phyloP scores from a whole-genome alignment of 1,140 invertebrate species.

The Lepidurus packardi region DNA sequence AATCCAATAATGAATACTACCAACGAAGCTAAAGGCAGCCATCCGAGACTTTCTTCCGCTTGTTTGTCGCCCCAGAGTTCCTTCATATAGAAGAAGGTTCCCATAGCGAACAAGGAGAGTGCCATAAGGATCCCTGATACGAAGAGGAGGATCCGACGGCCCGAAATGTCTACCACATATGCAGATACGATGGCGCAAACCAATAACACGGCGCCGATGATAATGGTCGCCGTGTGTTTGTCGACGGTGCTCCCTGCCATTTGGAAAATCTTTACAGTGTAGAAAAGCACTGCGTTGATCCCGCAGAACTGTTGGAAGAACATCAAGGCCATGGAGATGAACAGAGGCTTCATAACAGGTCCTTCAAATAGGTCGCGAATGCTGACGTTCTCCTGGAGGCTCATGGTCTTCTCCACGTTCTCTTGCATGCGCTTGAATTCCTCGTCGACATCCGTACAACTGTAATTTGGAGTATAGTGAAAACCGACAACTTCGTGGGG shows the following conservation, averaged over 20 bases:
- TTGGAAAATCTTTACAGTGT: conserved; percentile 54
- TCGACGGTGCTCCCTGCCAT: conserved; percentile 55
- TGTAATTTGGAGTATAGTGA: background rate
- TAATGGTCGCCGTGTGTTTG: conserved; percentile 61
- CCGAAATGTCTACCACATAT: conserved; percentile 65
- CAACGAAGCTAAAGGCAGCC: conserved; percentile 42
- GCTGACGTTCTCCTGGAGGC: background rate
- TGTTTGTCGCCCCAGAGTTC: conserved; percentile 23
- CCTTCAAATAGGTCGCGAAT: background rate
- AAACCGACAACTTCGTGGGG: background rate
- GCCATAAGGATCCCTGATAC: conserved; percentile 63
- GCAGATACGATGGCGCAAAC: conserved; percentile 61
- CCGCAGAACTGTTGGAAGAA: conserved; percentile 62
- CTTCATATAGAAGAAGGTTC: conserved; percentile 50
- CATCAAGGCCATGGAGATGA: conserved; percentile 45
- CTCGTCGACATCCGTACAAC: background rate
- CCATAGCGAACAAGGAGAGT: conserved; percentile 48
- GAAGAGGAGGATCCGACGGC: conserved; percentile 64
- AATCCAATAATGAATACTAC: conserved; percentile 45
- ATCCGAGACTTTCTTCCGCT: conserved; percentile 35
- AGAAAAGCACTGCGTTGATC: conserved; percentile 42
- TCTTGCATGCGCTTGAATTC: conserved; percentile 14
- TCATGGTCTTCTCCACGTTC: background rate
- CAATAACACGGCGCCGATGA: conserved; percentile 68
- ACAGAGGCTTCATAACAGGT: conserved; percentile 1